A percentile compares a stretch with the other conserved stretches of the same genome.
phyloP scores from a whole-genome alignment of 2,113 vertebrate species.

The Tursiops truncatus region DNA sequence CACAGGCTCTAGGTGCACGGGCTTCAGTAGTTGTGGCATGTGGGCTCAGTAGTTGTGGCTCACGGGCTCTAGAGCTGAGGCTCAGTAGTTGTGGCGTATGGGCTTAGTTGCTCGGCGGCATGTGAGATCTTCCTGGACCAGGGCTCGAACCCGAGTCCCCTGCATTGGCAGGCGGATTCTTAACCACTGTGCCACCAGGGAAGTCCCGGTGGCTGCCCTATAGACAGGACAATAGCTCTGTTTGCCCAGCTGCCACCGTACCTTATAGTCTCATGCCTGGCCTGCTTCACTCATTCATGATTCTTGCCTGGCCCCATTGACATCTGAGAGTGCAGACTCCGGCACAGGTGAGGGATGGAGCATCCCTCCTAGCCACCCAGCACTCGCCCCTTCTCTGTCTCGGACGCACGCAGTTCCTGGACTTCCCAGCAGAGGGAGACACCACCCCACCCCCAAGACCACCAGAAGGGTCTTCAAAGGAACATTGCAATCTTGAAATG shows the following conservation, averaged over 20 bases:
- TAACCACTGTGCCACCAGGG: no score
- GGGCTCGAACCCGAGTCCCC: no score
- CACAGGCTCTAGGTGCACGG: no score
- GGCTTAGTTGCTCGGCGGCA: no score
- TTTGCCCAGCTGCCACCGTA: not conserved
- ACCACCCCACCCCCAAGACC: not conserved
- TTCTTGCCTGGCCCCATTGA: not conserved
- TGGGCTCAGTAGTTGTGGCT: no score
- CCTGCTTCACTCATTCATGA: not conserved
- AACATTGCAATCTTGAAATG: not conserved
- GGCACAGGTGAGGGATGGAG: not conserved
- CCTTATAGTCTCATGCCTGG: not conserved
- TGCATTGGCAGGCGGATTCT: no score
- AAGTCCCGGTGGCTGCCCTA: not conserved
- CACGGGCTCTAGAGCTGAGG: no score
- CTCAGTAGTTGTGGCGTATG: no score
- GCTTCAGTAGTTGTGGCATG: no score
- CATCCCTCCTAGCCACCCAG: not conserved
- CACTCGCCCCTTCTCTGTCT: not conserved
- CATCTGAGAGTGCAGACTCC: not conserved
- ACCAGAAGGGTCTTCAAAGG: not conserved
- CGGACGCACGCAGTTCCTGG: not conserved
- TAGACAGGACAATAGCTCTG: not conserved
- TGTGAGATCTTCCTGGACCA: no score
- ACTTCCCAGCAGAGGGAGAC: conserved; percentile 63